A percentile compares a stretch with the other conserved stretches of the same genome.
Conservation (phyloP, 2,888 invertebrate genomes). For the Diarsia dahlii region DNA sequence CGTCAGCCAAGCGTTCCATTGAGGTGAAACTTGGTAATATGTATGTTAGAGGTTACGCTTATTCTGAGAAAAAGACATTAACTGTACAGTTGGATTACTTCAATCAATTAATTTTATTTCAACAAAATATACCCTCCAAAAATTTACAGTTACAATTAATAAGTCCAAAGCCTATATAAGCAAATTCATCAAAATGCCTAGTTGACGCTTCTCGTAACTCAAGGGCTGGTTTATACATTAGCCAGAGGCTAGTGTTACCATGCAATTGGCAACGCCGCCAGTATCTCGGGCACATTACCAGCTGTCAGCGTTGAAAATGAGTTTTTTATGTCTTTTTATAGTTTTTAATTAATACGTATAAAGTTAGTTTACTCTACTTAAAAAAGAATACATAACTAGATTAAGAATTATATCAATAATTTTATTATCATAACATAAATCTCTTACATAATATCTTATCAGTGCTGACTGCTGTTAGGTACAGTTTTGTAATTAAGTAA, state of each 20-base stretch:
- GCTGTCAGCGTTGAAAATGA: no score
- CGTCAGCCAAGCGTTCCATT: neutral
- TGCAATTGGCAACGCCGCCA: no score
- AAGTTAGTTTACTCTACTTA: no score
- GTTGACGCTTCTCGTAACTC: no score
- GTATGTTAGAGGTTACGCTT: neutral
- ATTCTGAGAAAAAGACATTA: neutral
- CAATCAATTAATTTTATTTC: neutral
- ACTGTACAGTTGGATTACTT: neutral
- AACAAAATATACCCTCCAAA: neutral
- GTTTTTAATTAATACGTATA: no score
- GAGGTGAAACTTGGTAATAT: neutral
- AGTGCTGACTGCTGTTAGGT: neutral
- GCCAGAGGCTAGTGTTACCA: no score
- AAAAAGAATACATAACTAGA: no score
- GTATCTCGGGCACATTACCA: no score
- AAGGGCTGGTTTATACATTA: no score
- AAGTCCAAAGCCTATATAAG: no score
- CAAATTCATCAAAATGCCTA: no score
- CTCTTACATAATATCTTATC: neutral
- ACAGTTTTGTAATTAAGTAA: neutral
- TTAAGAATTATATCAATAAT: neutral
- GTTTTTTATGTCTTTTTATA: no score
- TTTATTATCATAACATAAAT: neutral
- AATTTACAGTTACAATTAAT: neutral